Percentiles rank a stretch among this genome's conserved stretches.
Conservation (phyloP, 2,113 vertebrate species). For the Alligator mississippiensis region DNA sequence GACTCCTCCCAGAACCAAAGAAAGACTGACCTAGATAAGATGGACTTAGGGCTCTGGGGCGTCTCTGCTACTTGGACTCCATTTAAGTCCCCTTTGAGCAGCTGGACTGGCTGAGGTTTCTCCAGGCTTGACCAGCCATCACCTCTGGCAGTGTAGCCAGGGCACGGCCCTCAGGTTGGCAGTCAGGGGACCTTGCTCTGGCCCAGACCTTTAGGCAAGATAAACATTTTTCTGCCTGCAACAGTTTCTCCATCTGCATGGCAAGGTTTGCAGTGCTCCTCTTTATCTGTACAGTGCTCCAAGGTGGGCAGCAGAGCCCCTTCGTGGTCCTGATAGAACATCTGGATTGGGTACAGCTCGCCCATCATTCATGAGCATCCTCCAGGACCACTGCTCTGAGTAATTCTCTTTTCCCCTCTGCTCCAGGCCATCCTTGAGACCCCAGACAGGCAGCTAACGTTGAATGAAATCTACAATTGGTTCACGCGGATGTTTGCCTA, state of each 20-base stretch:
- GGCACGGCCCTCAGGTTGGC: not conserved
- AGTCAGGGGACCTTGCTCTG: not conserved
- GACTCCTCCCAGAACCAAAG: too few species aligned
- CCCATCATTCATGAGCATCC: rapidly evolving
- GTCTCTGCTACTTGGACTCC: not conserved
- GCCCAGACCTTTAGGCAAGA: not conserved
- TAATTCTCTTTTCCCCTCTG: conserved; percentile 33
- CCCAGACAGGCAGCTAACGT: conserved; percentile 97
- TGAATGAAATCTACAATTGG: conserved; percentile 99
- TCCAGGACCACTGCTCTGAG: not conserved
- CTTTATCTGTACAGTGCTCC: rapidly evolving
- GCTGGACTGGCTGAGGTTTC: not conserved
- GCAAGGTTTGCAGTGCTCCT: rapidly evolving
- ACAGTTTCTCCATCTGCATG: not conserved
- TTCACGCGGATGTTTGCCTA: conserved; percentile 99
- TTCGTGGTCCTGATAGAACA: not conserved
- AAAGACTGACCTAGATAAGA: not conserved
- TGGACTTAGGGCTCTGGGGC: not conserved
- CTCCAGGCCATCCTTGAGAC: conserved; percentile 97
- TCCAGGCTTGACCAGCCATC: too few species aligned
- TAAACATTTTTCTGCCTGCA: rapidly evolving
- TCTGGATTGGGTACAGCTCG: rapidly evolving
- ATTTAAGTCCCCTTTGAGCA: not conserved
- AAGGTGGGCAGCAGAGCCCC: rapidly evolving
- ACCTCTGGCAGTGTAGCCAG: not conserved